Percentiles rank a stretch among this genome's conserved stretches.
Evolutionary conservation across 53 echinoderm and acorn worm genomes (phyloP).

Genomic region (Echinometra lucunter): DNA sequence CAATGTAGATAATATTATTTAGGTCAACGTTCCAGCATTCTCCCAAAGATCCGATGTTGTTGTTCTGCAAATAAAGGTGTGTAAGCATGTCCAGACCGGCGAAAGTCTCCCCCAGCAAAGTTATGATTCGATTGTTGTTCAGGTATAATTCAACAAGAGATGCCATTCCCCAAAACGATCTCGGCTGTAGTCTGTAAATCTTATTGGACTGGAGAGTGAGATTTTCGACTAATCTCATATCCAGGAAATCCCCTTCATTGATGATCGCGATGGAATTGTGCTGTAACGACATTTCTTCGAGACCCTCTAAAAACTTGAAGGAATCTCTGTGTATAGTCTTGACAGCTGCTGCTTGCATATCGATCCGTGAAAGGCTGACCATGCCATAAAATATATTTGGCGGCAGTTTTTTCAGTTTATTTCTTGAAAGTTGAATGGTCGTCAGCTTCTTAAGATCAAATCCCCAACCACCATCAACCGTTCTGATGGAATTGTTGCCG

Average conservation of each 20-base stretch:
- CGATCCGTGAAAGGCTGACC: neutral
- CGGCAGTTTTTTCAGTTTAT: neutral
- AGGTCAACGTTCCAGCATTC: neutral
- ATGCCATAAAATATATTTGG: neutral
- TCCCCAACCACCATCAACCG: neutral
- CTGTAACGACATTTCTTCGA: neutral
- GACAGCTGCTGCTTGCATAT: neutral
- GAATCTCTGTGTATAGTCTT: neutral
- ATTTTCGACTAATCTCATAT: neutral
- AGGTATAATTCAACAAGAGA: neutral
- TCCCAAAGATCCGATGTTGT: neutral
- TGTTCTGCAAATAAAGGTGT: conserved; percentile 1
- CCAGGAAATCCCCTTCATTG: neutral
- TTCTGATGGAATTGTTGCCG: neutral
- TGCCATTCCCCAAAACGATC: neutral
- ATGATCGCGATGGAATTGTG: neutral
- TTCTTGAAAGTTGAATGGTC: neutral
- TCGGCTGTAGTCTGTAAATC: neutral
- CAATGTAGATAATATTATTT: neutral
- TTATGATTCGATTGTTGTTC: neutral
- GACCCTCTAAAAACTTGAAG: neutral
- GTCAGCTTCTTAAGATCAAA: neutral
- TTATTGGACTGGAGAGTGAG: neutral
- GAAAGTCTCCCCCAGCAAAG: neutral
- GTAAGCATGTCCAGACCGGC: neutral